A percentile compares a stretch with the other conserved stretches of the same genome.
Evolutionary conservation across 2,113 vertebrate species (phyloP).

Genomic region (Calcarius ornatus): DNA sequence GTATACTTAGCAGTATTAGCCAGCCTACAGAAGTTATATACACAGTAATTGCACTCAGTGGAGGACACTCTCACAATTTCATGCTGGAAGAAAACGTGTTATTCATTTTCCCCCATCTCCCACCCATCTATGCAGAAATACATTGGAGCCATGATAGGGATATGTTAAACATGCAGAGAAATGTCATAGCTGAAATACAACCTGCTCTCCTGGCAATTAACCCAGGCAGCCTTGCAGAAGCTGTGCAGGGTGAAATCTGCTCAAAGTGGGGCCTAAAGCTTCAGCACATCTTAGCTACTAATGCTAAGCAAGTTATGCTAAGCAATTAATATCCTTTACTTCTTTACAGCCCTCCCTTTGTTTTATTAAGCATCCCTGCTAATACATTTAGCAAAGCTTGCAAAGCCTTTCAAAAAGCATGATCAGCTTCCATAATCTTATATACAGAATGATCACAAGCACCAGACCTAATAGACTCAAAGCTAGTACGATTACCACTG

Average conservation of each 20-base stretch:
- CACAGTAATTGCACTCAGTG: conserved; percentile 16
- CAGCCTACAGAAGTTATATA: conserved; percentile 50
- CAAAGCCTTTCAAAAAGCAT: not conserved
- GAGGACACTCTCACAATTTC: conserved; percentile 15
- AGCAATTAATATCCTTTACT: not conserved
- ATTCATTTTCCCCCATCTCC: conserved; percentile 8
- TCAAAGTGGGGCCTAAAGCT: not conserved
- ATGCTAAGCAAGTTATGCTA: not conserved
- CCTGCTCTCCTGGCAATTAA: not conserved
- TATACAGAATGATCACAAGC: not conserved
- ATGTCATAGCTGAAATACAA: not conserved
- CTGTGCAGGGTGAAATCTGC: not conserved
- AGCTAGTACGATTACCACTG: not conserved
- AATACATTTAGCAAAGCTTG: not conserved
- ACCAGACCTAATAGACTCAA: not conserved
- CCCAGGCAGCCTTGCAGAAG: not conserved
- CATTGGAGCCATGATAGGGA: not conserved
- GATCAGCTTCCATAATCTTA: not conserved
- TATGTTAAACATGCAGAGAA: not conserved
- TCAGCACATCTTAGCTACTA: not conserved
- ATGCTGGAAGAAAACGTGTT: not conserved
- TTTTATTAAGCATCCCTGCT: not conserved
- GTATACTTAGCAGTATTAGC: conserved; percentile 55
- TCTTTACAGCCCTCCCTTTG: not conserved
- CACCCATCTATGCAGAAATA: not conserved